These are phyloP conservation scores for Drosophila malerkotliana DNA, from an alignment of 1,140 invertebrate genomes.

Conservation along the genomic window DNA sequence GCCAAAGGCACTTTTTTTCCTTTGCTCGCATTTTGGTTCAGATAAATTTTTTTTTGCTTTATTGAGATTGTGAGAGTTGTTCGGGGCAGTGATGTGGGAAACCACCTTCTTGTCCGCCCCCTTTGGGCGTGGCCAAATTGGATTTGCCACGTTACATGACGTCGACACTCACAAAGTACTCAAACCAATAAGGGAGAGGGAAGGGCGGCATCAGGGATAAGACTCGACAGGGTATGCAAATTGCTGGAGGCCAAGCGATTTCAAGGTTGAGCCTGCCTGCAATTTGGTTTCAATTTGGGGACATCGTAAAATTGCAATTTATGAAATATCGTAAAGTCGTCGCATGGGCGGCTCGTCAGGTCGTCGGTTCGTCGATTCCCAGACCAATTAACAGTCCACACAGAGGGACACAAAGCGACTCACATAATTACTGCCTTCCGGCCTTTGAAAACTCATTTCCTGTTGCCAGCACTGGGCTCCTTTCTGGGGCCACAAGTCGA, in stretches of 20 bases:
- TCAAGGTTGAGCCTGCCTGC: constrained; percentile 48
- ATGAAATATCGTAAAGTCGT: constrained; percentile 48
- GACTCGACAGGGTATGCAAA: constrained; percentile 38
- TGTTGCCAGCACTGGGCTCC: constrained; percentile 24
- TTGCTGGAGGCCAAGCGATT: constrained; percentile 1
- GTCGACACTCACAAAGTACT: constrained; percentile 60
- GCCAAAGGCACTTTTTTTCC: constrained; percentile 28
- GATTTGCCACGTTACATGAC: constrained; percentile 65
- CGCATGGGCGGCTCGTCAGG: constrained; percentile 26
- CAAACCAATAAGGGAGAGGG: constrained; percentile 16
- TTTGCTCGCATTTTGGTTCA: not conserved
- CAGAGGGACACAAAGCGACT: constrained; percentile 46
- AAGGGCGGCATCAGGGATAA: constrained; percentile 1
- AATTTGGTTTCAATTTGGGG: constrained; percentile 40
- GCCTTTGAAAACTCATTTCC: constrained; percentile 75
- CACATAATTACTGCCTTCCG: constrained; percentile 74
- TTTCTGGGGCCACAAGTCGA: constrained; percentile 1
- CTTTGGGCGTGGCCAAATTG: constrained; percentile 54
- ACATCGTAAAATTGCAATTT: constrained; percentile 48
- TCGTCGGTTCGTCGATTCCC: constrained; percentile 45
- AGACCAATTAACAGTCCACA: constrained; percentile 48
- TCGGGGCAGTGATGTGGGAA: not conserved
- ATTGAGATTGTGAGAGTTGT: constrained; percentile 9
- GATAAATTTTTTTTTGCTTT: constrained; percentile 30
- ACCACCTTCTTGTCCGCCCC: not conserved